phyloP scores from a whole-genome alignment of 2,888 invertebrate species.

The Lasioglossum morio region DNA sequence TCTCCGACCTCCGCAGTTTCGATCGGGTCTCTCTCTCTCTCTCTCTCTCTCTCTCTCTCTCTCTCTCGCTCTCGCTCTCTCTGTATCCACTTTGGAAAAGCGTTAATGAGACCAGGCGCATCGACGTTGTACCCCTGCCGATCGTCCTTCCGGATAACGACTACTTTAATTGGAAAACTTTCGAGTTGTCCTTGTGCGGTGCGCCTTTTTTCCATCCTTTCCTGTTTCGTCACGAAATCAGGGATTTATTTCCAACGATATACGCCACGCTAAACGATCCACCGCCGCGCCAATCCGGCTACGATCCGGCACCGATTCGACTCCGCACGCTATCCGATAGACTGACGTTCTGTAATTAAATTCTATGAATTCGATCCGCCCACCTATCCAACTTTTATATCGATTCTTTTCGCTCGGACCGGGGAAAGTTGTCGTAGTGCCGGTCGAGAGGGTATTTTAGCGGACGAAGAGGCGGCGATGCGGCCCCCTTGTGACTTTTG shows the following conservation, averaged over 20 bases:
- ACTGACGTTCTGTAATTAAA: slow-evolving; percentile 29
- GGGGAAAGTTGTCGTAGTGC: background rate
- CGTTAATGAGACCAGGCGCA: slow-evolving; percentile 73
- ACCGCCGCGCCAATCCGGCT: background rate
- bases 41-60: slow-evolving; percentile 20
- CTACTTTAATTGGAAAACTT: slow-evolving; percentile 81
- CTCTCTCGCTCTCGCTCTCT: background rate
- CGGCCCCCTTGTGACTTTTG: too few species aligned
- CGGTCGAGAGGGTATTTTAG: background rate
- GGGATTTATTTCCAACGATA: slow-evolving; percentile 63
- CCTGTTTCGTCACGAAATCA: slow-evolving; percentile 50
- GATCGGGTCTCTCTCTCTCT: slow-evolving; percentile 35
- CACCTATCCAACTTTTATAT: background rate
- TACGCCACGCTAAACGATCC: slow-evolving; percentile 32
- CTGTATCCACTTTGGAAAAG: slow-evolving; percentile 67
- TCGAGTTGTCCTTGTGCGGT: slow-evolving; percentile 57
- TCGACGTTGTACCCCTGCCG: slow-evolving; percentile 69
- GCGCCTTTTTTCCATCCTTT: slow-evolving; percentile 37
- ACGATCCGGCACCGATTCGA: background rate
- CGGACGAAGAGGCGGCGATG: too few species aligned
- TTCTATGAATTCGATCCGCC: slow-evolving; percentile 3
- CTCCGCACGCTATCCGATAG: background rate
- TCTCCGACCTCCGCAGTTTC: slow-evolving; percentile 26
- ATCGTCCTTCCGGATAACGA: slow-evolving; percentile 75
- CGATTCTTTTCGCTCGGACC: background rate